phyloP scores from a whole-genome alignment of 1,140 invertebrate species.

The Bombus fervidus region DNA sequence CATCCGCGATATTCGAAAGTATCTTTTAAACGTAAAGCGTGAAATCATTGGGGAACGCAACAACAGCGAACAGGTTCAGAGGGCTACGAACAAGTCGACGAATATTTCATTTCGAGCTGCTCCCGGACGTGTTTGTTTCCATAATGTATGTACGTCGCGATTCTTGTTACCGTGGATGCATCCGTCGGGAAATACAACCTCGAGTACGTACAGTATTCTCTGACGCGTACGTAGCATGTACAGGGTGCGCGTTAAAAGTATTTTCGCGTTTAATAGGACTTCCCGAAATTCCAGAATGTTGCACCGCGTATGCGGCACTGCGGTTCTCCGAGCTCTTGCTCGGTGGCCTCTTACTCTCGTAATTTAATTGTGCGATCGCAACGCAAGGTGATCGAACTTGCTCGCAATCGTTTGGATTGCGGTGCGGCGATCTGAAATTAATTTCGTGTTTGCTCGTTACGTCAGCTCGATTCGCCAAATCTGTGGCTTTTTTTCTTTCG shows the following conservation, averaged over 20 bases:
- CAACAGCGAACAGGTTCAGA: not conserved
- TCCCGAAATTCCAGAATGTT: slow-evolving; percentile 9
- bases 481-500: not conserved
- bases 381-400: not conserved
- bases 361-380: slow-evolving; percentile 41
- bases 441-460: not conserved
- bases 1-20: not conserved
- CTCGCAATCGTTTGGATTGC: no score
- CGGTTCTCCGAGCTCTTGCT: slow-evolving; percentile 29
- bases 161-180: slow-evolving; percentile 22
- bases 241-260: not conserved
- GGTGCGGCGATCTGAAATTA: not conserved
- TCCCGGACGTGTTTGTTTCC: not conserved
- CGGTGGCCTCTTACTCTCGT: not conserved
- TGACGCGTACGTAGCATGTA: not conserved
- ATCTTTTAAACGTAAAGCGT: not conserved
- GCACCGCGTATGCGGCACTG: slow-evolving; percentile 30
- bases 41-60: not conserved
- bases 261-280: not conserved
- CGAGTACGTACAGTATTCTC: not conserved
- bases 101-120: slow-evolving; percentile 24
- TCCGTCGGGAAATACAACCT: slow-evolving; percentile 34
- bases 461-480: not conserved
- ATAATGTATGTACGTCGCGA: slow-evolving; percentile 35
- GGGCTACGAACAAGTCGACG: not conserved